Evolutionary conservation across 2,797 vertebrate genomes (phyloP).

Genomic region (Lagorchestes hirsutus): DNA sequence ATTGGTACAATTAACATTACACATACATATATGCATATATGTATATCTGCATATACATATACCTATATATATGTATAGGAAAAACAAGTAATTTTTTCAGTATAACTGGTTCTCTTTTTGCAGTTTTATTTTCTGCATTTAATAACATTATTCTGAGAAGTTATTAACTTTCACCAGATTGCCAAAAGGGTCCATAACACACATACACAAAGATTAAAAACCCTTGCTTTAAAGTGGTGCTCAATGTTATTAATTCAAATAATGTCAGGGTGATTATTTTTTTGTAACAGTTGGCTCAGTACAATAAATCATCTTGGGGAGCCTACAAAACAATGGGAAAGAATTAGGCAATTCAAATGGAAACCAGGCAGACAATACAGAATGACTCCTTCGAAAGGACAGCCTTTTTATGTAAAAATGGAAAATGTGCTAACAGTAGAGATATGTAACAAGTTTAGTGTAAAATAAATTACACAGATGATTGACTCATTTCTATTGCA

Average conservation of each 20-base stretch:
- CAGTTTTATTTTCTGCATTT: neutral
- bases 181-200: neutral
- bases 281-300: neutral
- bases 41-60: neutral
- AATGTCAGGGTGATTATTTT: neutral
- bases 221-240: neutral
- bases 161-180: neutral
- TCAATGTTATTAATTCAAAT: neutral
- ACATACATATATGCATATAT: neutral
- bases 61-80: neutral
- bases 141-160: neutral
- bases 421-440: neutral
- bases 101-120: neutral
- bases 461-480: neutral
- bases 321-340: neutral
- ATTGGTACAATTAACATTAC: neutral
- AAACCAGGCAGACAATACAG: neutral
- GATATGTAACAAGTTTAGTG: conserved; percentile 20
- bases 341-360: neutral
- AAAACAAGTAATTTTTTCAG: neutral
- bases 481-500: neutral
- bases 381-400: neutral
- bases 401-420: neutral
- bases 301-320: neutral
- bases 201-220: neutral